phyloP scores from a whole-genome alignment of 2,888 invertebrate genomes.

The Melieria picta region DNA sequence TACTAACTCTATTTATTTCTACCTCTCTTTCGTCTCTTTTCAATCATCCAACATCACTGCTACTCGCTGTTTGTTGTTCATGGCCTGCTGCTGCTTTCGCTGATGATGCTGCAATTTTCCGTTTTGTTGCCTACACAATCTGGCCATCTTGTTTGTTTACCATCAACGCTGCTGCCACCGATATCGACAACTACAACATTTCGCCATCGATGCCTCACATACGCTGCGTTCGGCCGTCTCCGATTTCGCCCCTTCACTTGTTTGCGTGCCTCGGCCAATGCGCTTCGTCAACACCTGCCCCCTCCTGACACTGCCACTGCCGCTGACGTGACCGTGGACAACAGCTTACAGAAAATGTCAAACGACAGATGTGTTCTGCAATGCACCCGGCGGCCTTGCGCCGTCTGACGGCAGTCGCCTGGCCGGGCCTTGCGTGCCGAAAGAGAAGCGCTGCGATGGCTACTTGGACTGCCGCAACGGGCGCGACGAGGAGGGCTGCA shows the following conservation, averaged over 20 bases:
- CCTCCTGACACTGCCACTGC: background rate
- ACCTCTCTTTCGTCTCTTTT: slow-evolving; percentile 19
- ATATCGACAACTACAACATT: slow-evolving; percentile 28
- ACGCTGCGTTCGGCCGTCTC: too few species aligned
- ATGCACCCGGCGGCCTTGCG: slow-evolving; percentile 70
- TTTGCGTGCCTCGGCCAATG: too few species aligned
- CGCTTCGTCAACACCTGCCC: too few species aligned
- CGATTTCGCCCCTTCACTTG: too few species aligned
- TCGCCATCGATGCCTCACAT: slow-evolving; percentile 26
- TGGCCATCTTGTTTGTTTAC: background rate
- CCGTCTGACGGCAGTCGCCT: slow-evolving; percentile 68
- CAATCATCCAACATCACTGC: slow-evolving; percentile 19
- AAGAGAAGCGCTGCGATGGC: slow-evolving; percentile 91
- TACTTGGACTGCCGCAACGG: slow-evolving; percentile 86
- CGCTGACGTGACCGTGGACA: background rate
- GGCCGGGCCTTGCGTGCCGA: slow-evolving; percentile 85
- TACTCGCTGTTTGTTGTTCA: slow-evolving; percentile 14
- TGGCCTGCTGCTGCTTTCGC: slow-evolving; percentile 10
- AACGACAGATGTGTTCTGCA: slow-evolving; percentile 88
- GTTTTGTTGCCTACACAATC: slow-evolving; percentile 22
- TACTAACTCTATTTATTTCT: slow-evolving; percentile 25
- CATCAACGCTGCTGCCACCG: slow-evolving; percentile 11
- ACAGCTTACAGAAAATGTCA: slow-evolving; percentile 89
- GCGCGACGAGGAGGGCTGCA: slow-evolving; percentile 83
- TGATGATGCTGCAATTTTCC: slow-evolving; percentile 25